Percentiles rank a stretch among this genome's conserved stretches.
These are phyloP conservation scores for Calliphora vicina DNA, from an alignment of 1,140 invertebrate species.

Conservation along the genomic window DNA sequence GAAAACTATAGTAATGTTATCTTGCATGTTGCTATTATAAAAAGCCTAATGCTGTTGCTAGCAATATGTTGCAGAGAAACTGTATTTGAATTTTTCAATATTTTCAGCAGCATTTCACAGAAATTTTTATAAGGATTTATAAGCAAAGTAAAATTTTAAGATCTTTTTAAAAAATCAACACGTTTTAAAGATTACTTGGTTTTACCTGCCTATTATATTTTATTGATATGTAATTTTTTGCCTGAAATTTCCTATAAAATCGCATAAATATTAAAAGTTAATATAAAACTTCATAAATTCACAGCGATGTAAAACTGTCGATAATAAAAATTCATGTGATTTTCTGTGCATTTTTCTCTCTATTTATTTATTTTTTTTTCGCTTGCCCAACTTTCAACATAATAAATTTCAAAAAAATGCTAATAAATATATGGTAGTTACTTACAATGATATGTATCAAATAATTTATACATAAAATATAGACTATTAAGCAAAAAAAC, in stretches of 20 bases:
- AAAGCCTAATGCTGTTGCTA: too few species aligned
- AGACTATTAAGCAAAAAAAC: not conserved
- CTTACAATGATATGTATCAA: not conserved
- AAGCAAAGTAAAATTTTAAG: too few species aligned
- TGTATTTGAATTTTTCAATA: too few species aligned
- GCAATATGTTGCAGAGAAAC: too few species aligned
- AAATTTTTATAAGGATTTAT: too few species aligned
- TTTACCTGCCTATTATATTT: too few species aligned
- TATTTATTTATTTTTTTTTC: not conserved
- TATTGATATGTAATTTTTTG: too few species aligned
- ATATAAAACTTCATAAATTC: not conserved
- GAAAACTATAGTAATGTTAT: too few species aligned
- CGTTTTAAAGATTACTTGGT: too few species aligned
- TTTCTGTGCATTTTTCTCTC: not conserved
- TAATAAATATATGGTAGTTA: not conserved
- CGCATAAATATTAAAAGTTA: not conserved
- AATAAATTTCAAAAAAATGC: not conserved
- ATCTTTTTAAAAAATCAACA: too few species aligned
- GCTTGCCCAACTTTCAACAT: not conserved
- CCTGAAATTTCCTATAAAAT: not conserved
- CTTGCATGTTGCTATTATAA: too few species aligned
- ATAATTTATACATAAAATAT: conserved; percentile 7
- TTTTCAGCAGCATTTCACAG: too few species aligned
- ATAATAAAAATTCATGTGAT: not conserved
- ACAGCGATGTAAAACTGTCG: not conserved